Percentiles rank a stretch among this genome's conserved stretches.
These are phyloP conservation scores for Periophthalmus modestus DNA, from an alignment of 2,113 vertebrate species.

Conservation along the genomic window DNA sequence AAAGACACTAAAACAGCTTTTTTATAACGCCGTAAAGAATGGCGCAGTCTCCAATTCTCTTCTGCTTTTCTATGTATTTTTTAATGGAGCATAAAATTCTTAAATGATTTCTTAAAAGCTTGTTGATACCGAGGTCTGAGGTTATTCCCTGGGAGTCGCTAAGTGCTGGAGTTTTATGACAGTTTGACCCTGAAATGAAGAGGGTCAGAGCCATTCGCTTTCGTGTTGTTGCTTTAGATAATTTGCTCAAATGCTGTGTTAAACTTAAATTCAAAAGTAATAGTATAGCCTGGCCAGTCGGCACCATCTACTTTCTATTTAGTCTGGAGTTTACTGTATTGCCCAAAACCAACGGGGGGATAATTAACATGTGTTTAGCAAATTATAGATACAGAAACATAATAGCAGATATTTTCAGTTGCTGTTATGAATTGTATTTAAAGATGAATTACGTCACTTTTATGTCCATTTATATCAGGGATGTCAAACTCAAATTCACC, in stretches of 20 bases:
- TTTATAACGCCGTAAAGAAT: conserved; percentile 49
- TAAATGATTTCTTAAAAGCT: conserved; percentile 62
- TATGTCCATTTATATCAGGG: too few species aligned
- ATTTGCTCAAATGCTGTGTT: conserved; percentile 11
- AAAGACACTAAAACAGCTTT: conserved; percentile 35
- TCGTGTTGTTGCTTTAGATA: conserved; percentile 24
- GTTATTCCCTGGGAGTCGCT: conserved; percentile 27
- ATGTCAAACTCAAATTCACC: too few species aligned
- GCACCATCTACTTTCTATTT: too few species aligned
- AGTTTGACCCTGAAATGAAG: conserved; percentile 18
- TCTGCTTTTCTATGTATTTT: conserved; percentile 25
- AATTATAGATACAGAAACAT: too few species aligned
- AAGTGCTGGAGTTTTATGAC: background rate
- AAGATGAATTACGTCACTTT: too few species aligned
- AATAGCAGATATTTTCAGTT: too few species aligned
- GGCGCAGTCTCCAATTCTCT: conserved; percentile 22
- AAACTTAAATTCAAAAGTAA: background rate
- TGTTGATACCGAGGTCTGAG: conserved; percentile 48
- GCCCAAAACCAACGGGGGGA: too few species aligned
- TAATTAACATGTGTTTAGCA: too few species aligned
- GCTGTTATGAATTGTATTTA: too few species aligned
- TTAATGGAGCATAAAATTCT: conserved; percentile 55
- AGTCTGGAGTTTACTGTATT: too few species aligned
- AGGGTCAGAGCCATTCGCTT: conserved; percentile 1
- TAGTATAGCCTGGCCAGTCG: background rate